Evolutionary conservation across 1,140 invertebrate genomes (phyloP), one percentile per base, ranked within the genome.

Genomic region (Ostrea denselamellosa): DNA sequence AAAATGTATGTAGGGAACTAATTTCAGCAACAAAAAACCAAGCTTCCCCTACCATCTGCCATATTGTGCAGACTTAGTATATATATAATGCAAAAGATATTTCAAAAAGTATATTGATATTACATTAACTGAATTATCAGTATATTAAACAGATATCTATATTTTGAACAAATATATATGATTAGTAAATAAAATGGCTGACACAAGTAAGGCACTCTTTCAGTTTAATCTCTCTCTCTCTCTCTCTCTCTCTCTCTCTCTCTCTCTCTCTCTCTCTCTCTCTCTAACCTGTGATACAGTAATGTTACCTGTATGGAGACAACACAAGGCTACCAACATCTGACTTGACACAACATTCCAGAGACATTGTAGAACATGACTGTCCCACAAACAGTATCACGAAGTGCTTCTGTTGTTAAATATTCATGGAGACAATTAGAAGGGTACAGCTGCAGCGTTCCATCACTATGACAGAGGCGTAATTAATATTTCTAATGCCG

Each of bases 331-430:
- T 77, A 25, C 28, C 12, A 2, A 77, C 25, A 28, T 77, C 68
- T 77, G 68, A 25, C 28, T 77, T 77, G 68, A 77, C 68, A 28
- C 28, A 77, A 77, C 68, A 77, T 77, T 77, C 68, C 68, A 77
- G 9, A 77, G 68, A 77, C 68, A 77, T 77, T 25, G 68, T 34
- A 22, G 25, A 77, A 77, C 68, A 34, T 25, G 25, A 28, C 68
- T 14, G 68, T 28, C 22, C 28, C 68, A 25, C 28, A 8, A 28
- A 28, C 25, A 25, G 68, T 77, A 12, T 12, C 4, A 12, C 14
- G 17, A 12, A 14, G 4, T 77, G 28, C n/a, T n/a, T 62, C 58
- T 14, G 68, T 28, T 77, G 22, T 77, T 77, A 77, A 77, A 77
- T 77, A 77, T 77, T 77, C 25, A 77, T 77, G 10, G 68, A 28